Conservation (phyloP, 2,888 invertebrate genomes). For the Ernsta delagoae region DNA sequence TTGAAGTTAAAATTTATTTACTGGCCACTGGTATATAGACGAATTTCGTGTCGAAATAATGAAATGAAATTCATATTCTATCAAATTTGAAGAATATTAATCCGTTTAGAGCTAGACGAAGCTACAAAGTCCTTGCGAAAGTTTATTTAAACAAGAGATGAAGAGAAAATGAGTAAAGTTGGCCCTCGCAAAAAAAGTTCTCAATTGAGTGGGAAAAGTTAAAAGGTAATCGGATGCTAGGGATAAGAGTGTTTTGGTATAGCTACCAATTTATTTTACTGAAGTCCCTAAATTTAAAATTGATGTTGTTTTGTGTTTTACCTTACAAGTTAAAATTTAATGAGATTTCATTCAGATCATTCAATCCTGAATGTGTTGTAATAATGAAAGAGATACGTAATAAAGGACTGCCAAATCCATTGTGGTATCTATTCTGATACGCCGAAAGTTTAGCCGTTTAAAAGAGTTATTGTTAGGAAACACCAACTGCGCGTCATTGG, state of each 20-base stretch:
- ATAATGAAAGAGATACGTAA: slow-evolving; percentile 26
- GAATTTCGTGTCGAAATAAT: not conserved
- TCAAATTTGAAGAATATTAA: slow-evolving; percentile 69
- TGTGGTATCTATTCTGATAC: slow-evolving; percentile 45
- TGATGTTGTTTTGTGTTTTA: slow-evolving; percentile 19
- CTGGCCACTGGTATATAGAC: not conserved
- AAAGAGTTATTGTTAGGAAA: slow-evolving; percentile 61
- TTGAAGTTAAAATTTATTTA: slow-evolving; percentile 1
- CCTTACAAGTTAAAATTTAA: slow-evolving; percentile 15
- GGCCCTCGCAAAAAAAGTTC: slow-evolving; percentile 64
- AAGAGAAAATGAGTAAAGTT: slow-evolving; percentile 81
- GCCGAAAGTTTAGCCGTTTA: slow-evolving; percentile 49
- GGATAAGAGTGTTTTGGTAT: slow-evolving; percentile 47
- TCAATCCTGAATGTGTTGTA: slow-evolving; percentile 21
- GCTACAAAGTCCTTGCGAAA: slow-evolving; percentile 60
- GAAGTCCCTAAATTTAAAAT: slow-evolving; percentile 32
- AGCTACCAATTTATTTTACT: slow-evolving; percentile 36
- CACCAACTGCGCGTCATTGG: slow-evolving; percentile 51
- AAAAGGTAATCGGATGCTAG: slow-evolving; percentile 67
- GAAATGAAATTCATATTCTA: slow-evolving; percentile 55
- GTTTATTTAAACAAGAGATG: slow-evolving; percentile 73
- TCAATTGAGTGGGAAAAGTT: slow-evolving; percentile 63
- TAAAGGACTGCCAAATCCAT: slow-evolving; percentile 34
- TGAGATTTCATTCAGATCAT: slow-evolving; percentile 10
- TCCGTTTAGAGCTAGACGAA: slow-evolving; percentile 67